phyloP scores from a whole-genome alignment of 1,140 invertebrate species.

The Patella vulgata region DNA sequence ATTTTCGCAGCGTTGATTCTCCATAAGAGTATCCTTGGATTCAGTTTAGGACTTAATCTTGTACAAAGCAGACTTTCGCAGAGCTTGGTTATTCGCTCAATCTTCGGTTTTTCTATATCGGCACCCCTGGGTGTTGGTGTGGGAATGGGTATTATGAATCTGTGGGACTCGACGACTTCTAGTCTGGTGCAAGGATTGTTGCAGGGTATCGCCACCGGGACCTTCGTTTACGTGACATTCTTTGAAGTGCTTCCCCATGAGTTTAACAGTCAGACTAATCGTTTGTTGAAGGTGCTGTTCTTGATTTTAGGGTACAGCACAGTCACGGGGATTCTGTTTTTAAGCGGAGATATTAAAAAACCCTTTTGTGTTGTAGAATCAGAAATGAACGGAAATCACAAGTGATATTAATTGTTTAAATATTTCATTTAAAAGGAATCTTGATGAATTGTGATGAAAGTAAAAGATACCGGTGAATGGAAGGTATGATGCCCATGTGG shows the following conservation, averaged over 20 bases:
- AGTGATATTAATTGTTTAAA: too few species aligned
- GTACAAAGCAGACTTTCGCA: slow-evolving; percentile 74
- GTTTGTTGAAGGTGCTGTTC: slow-evolving; percentile 56
- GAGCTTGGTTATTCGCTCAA: slow-evolving; percentile 60
- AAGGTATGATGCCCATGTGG: too few species aligned
- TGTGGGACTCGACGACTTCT: slow-evolving; percentile 55
- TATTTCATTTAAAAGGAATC: too few species aligned
- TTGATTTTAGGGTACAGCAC: slow-evolving; percentile 53
- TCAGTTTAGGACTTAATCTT: slow-evolving; percentile 73
- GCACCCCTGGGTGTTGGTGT: slow-evolving; percentile 75
- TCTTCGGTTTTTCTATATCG: slow-evolving; percentile 73
- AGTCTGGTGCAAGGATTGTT: slow-evolving; percentile 69
- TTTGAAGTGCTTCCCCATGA: slow-evolving; percentile 84
- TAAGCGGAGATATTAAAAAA: slow-evolving; percentile 24
- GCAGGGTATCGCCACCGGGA: slow-evolving; percentile 84
- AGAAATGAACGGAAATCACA: too few species aligned
- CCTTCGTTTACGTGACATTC: slow-evolving; percentile 90
- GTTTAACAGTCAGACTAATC: slow-evolving; percentile 50
- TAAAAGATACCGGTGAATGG: too few species aligned
- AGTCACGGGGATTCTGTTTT: slow-evolving; percentile 46
- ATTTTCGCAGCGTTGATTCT: slow-evolving; percentile 73
- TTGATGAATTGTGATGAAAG: too few species aligned
- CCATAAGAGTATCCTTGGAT: slow-evolving; percentile 74
- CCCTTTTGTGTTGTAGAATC: slow-evolving; percentile 14
- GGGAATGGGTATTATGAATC: slow-evolving; percentile 70